Evolutionary conservation across 2,113 vertebrate species (phyloP).

Genomic region (Cryptoleucopteryx plumbea): DNA sequence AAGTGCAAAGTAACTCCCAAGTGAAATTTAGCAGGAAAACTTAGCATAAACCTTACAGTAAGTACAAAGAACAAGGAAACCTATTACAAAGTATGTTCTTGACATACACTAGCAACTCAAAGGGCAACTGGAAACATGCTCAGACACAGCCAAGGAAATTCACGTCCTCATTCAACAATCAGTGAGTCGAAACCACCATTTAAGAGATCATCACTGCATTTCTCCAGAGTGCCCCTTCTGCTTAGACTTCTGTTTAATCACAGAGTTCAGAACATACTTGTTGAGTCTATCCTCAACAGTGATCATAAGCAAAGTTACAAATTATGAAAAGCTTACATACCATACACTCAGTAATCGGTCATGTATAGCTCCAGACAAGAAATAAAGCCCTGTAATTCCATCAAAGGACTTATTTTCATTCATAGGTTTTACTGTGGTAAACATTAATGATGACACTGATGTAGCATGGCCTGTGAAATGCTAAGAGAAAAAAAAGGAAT

Average conservation of each 20-base stretch:
- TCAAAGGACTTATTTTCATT: conserved; percentile 77
- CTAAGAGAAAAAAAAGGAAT: conserved; percentile 61
- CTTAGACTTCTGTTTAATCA: background rate
- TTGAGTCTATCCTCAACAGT: background rate
- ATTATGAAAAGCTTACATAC: conserved; percentile 73
- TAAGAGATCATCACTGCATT: conserved; percentile 16
- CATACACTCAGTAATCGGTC: conserved; percentile 95
- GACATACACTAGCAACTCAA: background rate
- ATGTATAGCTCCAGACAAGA: conserved; percentile 90
- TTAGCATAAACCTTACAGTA: background rate
- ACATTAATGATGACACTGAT: conserved; percentile 88
- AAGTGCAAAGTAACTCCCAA: background rate
- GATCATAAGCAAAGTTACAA: background rate
- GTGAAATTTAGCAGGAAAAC: background rate
- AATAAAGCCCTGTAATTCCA: conserved; percentile 90
- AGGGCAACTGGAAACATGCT: conserved; percentile 7
- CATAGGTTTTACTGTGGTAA: conserved; percentile 85
- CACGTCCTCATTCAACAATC: conserved; percentile 7
- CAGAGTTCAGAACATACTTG: background rate
- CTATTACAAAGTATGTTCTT: background rate
- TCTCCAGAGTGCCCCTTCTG: background rate
- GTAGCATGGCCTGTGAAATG: conserved; percentile 96
- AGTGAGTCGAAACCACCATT: conserved; percentile 22
- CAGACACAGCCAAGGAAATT: conserved; percentile 55
- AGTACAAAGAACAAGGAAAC: background rate